phyloP scores from a whole-genome alignment of 2,888 invertebrate genomes.

The Miltochrista miniata region DNA sequence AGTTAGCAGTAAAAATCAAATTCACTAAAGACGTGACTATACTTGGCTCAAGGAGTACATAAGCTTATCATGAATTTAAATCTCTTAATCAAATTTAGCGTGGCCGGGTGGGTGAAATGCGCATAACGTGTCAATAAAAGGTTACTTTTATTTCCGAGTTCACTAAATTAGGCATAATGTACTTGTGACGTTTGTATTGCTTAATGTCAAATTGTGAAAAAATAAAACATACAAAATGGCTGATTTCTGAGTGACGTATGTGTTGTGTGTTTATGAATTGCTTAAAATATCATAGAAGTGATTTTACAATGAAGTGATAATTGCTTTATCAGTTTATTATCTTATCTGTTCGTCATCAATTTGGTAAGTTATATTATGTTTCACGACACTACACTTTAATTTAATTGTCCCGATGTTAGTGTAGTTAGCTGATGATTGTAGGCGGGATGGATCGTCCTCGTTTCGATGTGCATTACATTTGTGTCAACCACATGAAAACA shows the following conservation, averaged over 20 bases:
- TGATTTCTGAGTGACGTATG: slow-evolving; percentile 77
- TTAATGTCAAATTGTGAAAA: slow-evolving; percentile 17
- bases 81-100: too few relatives aligned
- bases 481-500: slow-evolving; percentile 12
- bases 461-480: slow-evolving; percentile 31
- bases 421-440: slow-evolving; percentile 52
- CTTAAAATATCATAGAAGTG: slow-evolving; percentile 51
- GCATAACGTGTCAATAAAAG: too few relatives aligned
- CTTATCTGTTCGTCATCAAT: slow-evolving; percentile 46
- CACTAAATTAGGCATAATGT: too few relatives aligned
- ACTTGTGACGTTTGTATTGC: too few relatives aligned
- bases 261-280: slow-evolving; percentile 77
- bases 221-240: slow-evolving; percentile 73
- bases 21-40: too few relatives aligned
- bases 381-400: slow-evolving; percentile 10
- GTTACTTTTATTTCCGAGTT: too few relatives aligned
- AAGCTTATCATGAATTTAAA: too few relatives aligned
- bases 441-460: slow-evolving; percentile 57
- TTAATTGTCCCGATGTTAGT: slow-evolving; percentile 52
- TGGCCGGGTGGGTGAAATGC: too few relatives aligned
- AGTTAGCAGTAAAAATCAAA: too few relatives aligned
- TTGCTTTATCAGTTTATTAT: slow-evolving; percentile 42
- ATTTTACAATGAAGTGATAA: slow-evolving; percentile 65
- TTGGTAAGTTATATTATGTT: slow-evolving; percentile 54
- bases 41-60: too few relatives aligned